Percentiles rank a stretch among this genome's conserved stretches.
Evolutionary conservation across 2,797 vertebrate genomes (phyloP).

Genomic region (Pseudochromis fuscus): DNA sequence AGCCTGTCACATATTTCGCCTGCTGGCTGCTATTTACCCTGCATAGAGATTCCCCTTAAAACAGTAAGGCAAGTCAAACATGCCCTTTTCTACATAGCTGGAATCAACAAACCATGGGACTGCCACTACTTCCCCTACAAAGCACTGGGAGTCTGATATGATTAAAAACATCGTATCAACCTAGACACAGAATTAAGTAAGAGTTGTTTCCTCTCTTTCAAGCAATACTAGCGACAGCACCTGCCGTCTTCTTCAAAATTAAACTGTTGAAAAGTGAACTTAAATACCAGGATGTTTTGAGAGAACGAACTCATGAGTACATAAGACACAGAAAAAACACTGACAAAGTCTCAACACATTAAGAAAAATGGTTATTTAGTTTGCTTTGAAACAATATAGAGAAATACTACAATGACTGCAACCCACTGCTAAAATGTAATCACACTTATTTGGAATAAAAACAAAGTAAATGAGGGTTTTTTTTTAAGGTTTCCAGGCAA

Average conservation of each 20-base stretch:
- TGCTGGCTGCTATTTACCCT: constrained; percentile 91
- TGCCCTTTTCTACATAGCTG: constrained; percentile 82
- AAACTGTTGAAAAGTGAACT: constrained; percentile 45
- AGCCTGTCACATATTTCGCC: constrained; percentile 87
- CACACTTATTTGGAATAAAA: constrained; percentile 3
- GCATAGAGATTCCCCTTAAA: constrained; percentile 88
- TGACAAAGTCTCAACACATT: constrained; percentile 19
- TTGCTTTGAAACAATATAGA: no score
- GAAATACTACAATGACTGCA: no score
- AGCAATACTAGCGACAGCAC: constrained; percentile 56
- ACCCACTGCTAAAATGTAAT: not conserved
- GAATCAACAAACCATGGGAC: constrained; percentile 81
- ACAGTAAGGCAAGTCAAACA: constrained; percentile 86
- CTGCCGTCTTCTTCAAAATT: constrained; percentile 28
- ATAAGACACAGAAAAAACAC: constrained; percentile 45
- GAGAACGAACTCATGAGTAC: constrained; percentile 26
- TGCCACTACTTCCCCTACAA: constrained; percentile 77
- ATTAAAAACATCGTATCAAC: constrained; percentile 80
- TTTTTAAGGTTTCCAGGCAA: constrained; percentile 30
- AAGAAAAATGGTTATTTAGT: constrained; percentile 26
- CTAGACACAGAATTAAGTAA: constrained; percentile 70
- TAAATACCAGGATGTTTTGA: constrained; percentile 22
- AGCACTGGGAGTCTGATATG: constrained; percentile 68
- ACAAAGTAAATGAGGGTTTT: not conserved
- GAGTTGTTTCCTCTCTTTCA: constrained; percentile 49